These are phyloP conservation scores for Chlorospingus semifuscus DNA, from an alignment of 2,797 vertebrate species.

Conservation along the genomic window DNA sequence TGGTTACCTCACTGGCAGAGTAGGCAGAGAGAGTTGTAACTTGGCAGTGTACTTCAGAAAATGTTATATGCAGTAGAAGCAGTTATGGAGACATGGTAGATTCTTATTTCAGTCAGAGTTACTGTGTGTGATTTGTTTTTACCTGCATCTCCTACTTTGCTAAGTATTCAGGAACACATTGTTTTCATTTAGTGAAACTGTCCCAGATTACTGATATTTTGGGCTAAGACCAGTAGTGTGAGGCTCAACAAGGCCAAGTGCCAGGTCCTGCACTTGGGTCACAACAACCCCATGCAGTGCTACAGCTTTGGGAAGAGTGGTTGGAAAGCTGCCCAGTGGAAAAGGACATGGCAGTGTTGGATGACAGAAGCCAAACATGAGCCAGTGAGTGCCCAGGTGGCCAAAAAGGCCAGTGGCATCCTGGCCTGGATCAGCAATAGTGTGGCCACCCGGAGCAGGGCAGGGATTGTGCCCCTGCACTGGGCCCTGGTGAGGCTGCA, in stretches of 20 bases:
- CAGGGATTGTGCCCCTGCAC: fast-evolving
- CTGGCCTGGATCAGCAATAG: not conserved
- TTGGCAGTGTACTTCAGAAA: not conserved
- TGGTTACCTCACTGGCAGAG: not conserved
- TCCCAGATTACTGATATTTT: not conserved
- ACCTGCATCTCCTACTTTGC: not conserved
- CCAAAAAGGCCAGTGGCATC: not conserved
- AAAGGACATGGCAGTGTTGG: not conserved
- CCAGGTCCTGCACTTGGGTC: not conserved
- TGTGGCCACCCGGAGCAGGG: not conserved
- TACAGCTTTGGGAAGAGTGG: not conserved
- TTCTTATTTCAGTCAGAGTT: not conserved
- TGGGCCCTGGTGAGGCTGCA: fast-evolving
- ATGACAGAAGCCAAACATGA: not conserved
- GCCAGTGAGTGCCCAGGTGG: not conserved
- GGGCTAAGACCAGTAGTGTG: not conserved
- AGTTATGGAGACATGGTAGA: not conserved
- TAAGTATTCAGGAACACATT: not conserved
- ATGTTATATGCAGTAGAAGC: not conserved
- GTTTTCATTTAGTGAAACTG: not conserved
- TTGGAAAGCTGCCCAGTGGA: not conserved
- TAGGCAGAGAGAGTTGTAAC: not conserved
- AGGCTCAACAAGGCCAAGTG: not conserved
- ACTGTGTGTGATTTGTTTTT: not conserved
- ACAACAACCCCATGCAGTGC: not conserved